Base-by-base conservation (phyloP, 2,888 invertebrate genomes). In the Cryptocephalus primarius region DNA sequence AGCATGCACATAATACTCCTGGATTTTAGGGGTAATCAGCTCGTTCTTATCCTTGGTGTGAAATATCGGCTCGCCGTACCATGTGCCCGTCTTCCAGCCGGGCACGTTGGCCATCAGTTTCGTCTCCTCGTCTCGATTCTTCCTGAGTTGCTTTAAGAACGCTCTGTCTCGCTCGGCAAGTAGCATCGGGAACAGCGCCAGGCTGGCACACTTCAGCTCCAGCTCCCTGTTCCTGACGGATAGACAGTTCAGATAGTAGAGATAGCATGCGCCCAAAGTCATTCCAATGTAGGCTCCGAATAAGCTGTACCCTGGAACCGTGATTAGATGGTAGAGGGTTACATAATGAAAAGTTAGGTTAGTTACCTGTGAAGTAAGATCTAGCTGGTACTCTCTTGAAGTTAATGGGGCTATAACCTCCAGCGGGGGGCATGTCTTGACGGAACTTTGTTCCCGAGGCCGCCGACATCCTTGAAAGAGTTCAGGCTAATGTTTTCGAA, bases 391-490 rank as follows among this genome's bases (percentile, higher is more conserved):
- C 69, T 60, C 90, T 76, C 56, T 78, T 75, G 63, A 71, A 86
- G 41, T 77, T 77, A 54, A 94, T 85, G 13, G 85, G 78, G 54
- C 79, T 76, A 68, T 93, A 96, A 56, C 96, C 96, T 64, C 94
- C 94, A 46, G 78, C 72, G 51, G 96, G 96, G 63, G 96, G 95
- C 79, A 96, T 76, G 73, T 96, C 96, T 72, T 96, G 96, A 63
- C 72, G 74, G 58, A 67, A 75, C 40, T 70, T 55, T 9, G 70
- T 53, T 45, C 60, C 51, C 32, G 47, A 32, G 42, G 46, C 43
- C 45, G 32, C 8, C 8, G 12, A 42, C 33, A 12, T 42, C 32
- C 32, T n/a, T 41, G 11, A 1, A 41, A 13, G 22, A 6, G 22
- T 22, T 22, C 9, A 14, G 4, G 14, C 11, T 8, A 11, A 32